Conservation (phyloP, 1,140 invertebrate genomes). For the Drosophila biarmipes region DNA sequence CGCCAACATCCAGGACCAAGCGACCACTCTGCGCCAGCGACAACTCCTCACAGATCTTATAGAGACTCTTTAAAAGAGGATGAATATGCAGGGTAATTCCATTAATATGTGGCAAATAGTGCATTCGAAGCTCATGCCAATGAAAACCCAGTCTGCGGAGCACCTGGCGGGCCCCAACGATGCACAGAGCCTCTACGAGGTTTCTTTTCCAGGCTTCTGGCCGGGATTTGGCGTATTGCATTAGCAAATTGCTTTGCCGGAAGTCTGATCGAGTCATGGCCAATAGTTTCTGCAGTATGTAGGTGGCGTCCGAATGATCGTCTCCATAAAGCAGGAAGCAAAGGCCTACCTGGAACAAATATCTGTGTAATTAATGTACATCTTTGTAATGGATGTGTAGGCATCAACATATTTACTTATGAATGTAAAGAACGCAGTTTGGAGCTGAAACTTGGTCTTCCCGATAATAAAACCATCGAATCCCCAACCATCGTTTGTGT, state of each 20-base stretch:
- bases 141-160: slow-evolving; percentile 67
- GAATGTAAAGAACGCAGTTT: too few relatives aligned
- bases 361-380: not conserved
- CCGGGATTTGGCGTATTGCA: slow-evolving; percentile 57
- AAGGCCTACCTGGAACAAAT: slow-evolving; percentile 53
- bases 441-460: too few relatives aligned
- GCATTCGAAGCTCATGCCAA: slow-evolving; percentile 54
- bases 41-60: slow-evolving; percentile 68
- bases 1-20: slow-evolving; percentile 52
- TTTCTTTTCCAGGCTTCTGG: slow-evolving; percentile 48
- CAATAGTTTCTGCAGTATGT: slow-evolving; percentile 65
- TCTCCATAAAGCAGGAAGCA: slow-evolving; percentile 67
- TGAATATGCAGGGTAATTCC: slow-evolving; percentile 67
- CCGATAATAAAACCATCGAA: not conserved
- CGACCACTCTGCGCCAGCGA: slow-evolving; percentile 56
- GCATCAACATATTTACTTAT: too few relatives aligned
- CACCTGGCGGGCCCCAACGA: slow-evolving; percentile 61
- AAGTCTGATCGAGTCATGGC: slow-evolving; percentile 18
- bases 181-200: slow-evolving; percentile 69
- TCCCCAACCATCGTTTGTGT: not conserved
- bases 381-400: not conserved
- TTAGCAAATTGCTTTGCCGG: slow-evolving; percentile 50
- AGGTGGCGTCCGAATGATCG: slow-evolving; percentile 50
- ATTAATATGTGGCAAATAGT: slow-evolving; percentile 67
- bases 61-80: slow-evolving; percentile 73